Evolutionary conservation across 2,888 invertebrate genomes (phyloP).

Genomic region (Myathropa florea): DNA sequence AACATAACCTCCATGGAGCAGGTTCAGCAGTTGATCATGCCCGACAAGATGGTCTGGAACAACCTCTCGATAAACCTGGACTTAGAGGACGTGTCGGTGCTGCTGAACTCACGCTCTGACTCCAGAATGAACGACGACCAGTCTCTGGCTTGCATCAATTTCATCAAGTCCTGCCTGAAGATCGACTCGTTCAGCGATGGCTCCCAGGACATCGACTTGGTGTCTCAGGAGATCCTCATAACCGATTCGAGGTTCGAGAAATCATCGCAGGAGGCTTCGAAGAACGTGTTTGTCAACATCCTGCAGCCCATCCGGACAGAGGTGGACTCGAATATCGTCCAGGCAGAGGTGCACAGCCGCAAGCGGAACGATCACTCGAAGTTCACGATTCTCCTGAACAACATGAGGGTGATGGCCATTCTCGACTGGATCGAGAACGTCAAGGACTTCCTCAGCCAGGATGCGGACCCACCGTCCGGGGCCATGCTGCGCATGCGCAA

Average conservation of each 20-base stretch:
- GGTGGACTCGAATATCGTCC: constrained; percentile 82
- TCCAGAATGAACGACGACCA: constrained; percentile 80
- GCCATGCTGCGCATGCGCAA: constrained; percentile 64
- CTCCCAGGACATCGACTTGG: constrained; percentile 94
- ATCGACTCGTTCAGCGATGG: constrained; percentile 93
- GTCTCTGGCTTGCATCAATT: constrained; percentile 92
- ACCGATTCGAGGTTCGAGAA: constrained; percentile 76
- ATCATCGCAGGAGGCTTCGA: constrained; percentile 74
- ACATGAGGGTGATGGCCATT: constrained; percentile 96
- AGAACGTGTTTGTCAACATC: constrained; percentile 94
- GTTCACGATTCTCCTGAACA: constrained; percentile 94
- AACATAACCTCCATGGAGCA: constrained; percentile 75
- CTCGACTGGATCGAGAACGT: constrained; percentile 96
- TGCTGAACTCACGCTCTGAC: constrained; percentile 74
- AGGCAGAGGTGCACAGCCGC: constrained; percentile 89
- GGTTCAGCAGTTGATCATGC: constrained; percentile 70
- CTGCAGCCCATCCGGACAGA: constrained; percentile 88
- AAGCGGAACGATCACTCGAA: constrained; percentile 86
- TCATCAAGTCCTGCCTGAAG: constrained; percentile 93
- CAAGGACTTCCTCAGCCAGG: constrained; percentile 87
- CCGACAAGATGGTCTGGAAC: constrained; percentile 85
- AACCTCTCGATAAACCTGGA: constrained; percentile 90
- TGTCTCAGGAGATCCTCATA: constrained; percentile 87
- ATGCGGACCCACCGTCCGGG: constrained; percentile 78
- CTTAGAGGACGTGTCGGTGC: constrained; percentile 92